Conservation (phyloP, 2,797 vertebrate genomes). For the Hemitrygon akajei region DNA sequence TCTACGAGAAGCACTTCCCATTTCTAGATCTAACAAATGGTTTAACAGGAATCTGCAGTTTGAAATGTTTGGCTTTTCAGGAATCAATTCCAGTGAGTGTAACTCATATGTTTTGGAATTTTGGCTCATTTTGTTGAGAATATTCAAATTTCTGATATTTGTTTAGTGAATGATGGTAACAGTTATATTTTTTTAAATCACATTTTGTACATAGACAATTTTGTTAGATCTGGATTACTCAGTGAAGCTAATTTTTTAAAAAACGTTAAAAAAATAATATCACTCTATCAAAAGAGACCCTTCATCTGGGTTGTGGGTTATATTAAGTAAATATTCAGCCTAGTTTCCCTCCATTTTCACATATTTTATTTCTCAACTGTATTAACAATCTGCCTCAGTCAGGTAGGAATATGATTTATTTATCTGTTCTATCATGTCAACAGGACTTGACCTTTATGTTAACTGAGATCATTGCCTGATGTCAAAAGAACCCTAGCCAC, state of each 20-base stretch:
- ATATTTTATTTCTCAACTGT: not conserved
- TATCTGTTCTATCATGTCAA: not conserved
- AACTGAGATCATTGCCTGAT: not conserved
- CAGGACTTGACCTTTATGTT: no score
- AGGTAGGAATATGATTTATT: not conserved
- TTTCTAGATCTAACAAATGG: constrained; percentile 1
- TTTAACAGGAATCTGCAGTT: constrained; percentile 7
- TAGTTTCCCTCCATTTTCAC: not conserved
- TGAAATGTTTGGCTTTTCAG: not conserved
- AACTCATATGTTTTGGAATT: not conserved
- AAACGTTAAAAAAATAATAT: not conserved
- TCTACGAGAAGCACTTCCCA: not conserved
- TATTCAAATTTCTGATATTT: not conserved
- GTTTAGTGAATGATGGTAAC: not conserved
- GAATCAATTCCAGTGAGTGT: not conserved
- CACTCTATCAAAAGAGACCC: not conserved
- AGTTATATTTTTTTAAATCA: no score
- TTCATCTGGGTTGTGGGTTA: no score
- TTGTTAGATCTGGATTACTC: not conserved
- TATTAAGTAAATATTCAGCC: no score
- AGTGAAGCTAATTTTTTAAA: no score
- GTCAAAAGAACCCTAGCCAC: not conserved
- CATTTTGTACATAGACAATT: not conserved
- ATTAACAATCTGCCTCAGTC: not conserved
- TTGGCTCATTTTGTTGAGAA: not conserved